Conservation (phyloP, 1,140 invertebrate species). For the Lordiphosa collinella region DNA sequence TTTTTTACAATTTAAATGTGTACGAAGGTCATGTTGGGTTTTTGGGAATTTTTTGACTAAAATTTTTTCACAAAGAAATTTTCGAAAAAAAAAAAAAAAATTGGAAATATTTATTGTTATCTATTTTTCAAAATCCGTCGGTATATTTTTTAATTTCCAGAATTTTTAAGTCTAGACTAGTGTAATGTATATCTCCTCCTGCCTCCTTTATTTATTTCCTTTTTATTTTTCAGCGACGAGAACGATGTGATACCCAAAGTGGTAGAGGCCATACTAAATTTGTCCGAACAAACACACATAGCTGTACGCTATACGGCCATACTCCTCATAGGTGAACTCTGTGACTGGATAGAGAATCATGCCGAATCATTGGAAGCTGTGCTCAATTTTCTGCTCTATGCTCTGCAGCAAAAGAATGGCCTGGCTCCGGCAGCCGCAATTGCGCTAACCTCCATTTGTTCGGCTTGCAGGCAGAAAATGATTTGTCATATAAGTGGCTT, state of each 20-base stretch:
- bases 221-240: conserved; percentile 86
- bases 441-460: conserved; percentile 85
- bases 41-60: too few species aligned
- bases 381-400: conserved; percentile 88
- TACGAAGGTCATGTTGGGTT: too few species aligned
- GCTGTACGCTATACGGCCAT: conserved; percentile 94
- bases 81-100: too few species aligned
- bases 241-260: conserved; percentile 95
- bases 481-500: conserved; percentile 89
- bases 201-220: too few species aligned
- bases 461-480: conserved; percentile 90
- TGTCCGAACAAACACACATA: conserved; percentile 91
- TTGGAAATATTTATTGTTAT: too few species aligned
- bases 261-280: conserved; percentile 92
- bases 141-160: too few species aligned
- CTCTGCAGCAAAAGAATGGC: conserved; percentile 86
- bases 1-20: too few species aligned
- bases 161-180: too few species aligned
- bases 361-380: conserved; percentile 89
- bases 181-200: too few species aligned
- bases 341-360: conserved; percentile 97
- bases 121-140: too few species aligned
- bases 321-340: conserved; percentile 93
- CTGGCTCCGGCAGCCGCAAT: conserved; percentile 89
- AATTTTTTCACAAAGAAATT: too few species aligned